phyloP scores from a whole-genome alignment of 1,140 invertebrate species.

The Hydropsyche tenuis region DNA sequence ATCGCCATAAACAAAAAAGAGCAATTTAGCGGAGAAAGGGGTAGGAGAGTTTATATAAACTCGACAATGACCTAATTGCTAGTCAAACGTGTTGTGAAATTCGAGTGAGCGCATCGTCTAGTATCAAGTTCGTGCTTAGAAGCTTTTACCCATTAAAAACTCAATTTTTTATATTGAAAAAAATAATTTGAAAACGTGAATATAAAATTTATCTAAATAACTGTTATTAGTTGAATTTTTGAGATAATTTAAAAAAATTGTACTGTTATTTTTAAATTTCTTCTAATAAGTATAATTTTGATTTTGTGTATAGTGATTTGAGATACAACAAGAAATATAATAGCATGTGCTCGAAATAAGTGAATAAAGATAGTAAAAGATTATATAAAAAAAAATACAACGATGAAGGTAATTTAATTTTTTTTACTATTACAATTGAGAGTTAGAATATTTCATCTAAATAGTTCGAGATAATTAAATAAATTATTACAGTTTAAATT shows the following conservation, averaged over 20 bases:
- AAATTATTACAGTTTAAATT: no score
- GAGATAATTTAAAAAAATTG: no score
- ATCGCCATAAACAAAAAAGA: no score
- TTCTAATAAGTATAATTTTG: not conserved
- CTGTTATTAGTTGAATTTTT: no score
- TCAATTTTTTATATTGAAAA: not conserved
- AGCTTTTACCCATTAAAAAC: not conserved
- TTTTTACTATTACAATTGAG: no score
- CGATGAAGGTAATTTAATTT: no score
- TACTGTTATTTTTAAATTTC: no score
- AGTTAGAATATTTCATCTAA: no score
- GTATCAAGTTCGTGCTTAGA: not conserved
- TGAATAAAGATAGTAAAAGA: no score
- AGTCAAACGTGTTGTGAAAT: constrained; percentile 47
- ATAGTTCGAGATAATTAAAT: no score
- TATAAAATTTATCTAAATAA: not conserved
- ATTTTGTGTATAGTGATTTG: not conserved
- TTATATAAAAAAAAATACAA: no score
- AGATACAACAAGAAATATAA: not conserved
- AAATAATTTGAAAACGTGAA: not conserved
- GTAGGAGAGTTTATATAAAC: constrained; percentile 44
- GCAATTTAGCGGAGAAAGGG: constrained; percentile 33
- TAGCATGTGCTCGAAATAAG: no score
- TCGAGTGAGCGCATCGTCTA: constrained; percentile 25
- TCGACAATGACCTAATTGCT: constrained; percentile 47